Evolutionary conservation across 2,888 invertebrate genomes (phyloP), one percentile per base, ranked within the genome.

Genomic region (Papilio protenor): DNA sequence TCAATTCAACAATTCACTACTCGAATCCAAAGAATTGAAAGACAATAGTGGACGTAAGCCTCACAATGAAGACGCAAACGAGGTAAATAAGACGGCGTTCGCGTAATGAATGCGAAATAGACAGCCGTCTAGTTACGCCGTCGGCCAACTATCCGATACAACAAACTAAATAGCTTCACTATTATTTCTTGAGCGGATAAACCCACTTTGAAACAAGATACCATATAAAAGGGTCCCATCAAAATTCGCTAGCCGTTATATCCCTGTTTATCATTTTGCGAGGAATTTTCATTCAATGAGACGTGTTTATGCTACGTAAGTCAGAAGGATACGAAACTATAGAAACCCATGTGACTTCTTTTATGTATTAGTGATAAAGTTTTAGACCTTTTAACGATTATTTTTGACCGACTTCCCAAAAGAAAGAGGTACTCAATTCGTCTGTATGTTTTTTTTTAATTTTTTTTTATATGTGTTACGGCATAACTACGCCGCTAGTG

Each of bases 141-240:
- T 79, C 79, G 71, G 75, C 79, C 80, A 79, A 79, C 83, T 76
- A 76, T 52, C 78, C 66, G 49, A 66, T 69, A 74, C 77, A 70
- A 75, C 72, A 81, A 66, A 82, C 80, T 81, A 80, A 82, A 82
- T 85, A 88, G 87, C 88, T 87, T 85, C 88, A 90, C 90, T 91
- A 91, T 91, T 91, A 91, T 91, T 87, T 87, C 85, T 86, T 83
- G 87, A 85, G 84, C 85, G 90, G 91, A 91, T 92, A 92, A 92
- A 89, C 89, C 89, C 88, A 91, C 92, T 92, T 89, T 88, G 94
- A 92, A 94, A 94, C 93, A 91, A 91, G 93, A 94, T 91, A 91
- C 90, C 86, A 88, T 89, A 92, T 90, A 92, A 92, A 90, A 90
- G 92, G 89, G 85, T 85, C 86, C 89, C 91, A 93, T 93, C 94